Percentiles rank a stretch among this genome's conserved stretches.
phyloP scores from a whole-genome alignment of 2,113 vertebrate genomes.

The Gallinago paraguaiae region DNA sequence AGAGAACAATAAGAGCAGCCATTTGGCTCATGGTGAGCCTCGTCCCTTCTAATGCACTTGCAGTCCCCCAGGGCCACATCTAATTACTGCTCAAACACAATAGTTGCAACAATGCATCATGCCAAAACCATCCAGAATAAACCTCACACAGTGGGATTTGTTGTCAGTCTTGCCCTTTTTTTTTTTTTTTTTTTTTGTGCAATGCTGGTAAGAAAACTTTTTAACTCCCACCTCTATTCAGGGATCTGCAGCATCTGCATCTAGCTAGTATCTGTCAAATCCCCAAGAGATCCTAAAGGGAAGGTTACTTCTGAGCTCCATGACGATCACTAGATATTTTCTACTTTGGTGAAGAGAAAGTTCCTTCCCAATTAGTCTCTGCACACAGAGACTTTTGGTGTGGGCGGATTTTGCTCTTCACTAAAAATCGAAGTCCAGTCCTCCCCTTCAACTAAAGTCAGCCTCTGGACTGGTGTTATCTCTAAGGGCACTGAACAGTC shows the following conservation, averaged over 20 bases:
- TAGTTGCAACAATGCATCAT: constrained; percentile 60
- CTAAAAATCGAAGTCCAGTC: background rate
- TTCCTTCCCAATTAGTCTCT: background rate
- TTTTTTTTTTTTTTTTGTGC: background rate
- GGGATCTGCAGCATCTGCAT: background rate
- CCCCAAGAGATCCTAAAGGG: background rate
- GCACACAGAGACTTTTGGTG: background rate
- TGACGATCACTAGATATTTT: background rate
- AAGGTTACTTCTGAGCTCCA: background rate
- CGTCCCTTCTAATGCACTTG: constrained; percentile 67
- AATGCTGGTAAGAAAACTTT: constrained; percentile 25
- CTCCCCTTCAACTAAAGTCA: background rate
- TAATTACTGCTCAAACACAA: constrained; percentile 70
- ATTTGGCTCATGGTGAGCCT: constrained; percentile 63
- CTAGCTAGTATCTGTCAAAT: background rate
- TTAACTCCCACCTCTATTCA: background rate
- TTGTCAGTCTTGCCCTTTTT: constrained; percentile 13
- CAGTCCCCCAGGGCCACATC: constrained; percentile 56
- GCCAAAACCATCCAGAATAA: constrained; percentile 64
- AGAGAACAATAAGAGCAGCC: constrained; percentile 68
- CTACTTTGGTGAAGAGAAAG: background rate
- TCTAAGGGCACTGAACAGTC: background rate
- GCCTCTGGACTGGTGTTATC: background rate
- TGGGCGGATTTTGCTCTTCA: background rate
- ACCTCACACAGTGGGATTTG: constrained; percentile 34